A percentile compares a stretch with the other conserved stretches of the same genome.
Evolutionary conservation across 2,888 invertebrate genomes (phyloP).

Genomic region (Criorhina ranunculi): DNA sequence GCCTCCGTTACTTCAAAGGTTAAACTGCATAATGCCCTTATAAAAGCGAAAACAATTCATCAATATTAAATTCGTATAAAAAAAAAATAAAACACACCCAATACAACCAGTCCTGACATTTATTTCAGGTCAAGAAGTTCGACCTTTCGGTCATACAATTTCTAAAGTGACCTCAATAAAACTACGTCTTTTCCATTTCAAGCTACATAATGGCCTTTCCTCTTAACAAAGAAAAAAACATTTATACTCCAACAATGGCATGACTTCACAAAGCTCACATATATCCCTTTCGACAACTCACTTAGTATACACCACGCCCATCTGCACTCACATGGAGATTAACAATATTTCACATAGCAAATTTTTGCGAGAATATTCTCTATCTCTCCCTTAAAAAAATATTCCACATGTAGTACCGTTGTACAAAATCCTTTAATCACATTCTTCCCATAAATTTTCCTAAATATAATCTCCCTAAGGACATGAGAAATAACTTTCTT

Average conservation of each 20-base stretch:
- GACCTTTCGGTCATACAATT: slow-evolving; percentile 34
- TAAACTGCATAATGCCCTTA: no score
- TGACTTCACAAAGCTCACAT: slow-evolving; percentile 28
- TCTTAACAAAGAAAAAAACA: slow-evolving; percentile 2
- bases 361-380: slow-evolving; percentile 36
- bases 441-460: slow-evolving; percentile 74
- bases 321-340: slow-evolving; percentile 55
- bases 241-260: slow-evolving; percentile 2
- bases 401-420: slow-evolving; percentile 68
- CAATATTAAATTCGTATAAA: no score
- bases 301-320: slow-evolving; percentile 55
- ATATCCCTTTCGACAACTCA: slow-evolving; percentile 68
- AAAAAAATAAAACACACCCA: no score
- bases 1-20: no score
- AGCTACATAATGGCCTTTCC: slow-evolving; percentile 23
- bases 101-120: no score
- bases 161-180: slow-evolving; percentile 40
- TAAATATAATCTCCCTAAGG: slow-evolving; percentile 73
- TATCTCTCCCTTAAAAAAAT: slow-evolving; percentile 11
- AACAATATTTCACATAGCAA: slow-evolving; percentile 64
- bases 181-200: slow-evolving; percentile 31
- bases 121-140: neutral
- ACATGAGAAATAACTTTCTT: slow-evolving; percentile 75
- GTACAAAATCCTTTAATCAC: slow-evolving; percentile 75
- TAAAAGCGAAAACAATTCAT: no score